Percentiles rank a stretch among this genome's conserved stretches.
Evolutionary conservation across 2,113 vertebrate species (phyloP).

Genomic region (Poeciliopsis turrubarensis): DNA sequence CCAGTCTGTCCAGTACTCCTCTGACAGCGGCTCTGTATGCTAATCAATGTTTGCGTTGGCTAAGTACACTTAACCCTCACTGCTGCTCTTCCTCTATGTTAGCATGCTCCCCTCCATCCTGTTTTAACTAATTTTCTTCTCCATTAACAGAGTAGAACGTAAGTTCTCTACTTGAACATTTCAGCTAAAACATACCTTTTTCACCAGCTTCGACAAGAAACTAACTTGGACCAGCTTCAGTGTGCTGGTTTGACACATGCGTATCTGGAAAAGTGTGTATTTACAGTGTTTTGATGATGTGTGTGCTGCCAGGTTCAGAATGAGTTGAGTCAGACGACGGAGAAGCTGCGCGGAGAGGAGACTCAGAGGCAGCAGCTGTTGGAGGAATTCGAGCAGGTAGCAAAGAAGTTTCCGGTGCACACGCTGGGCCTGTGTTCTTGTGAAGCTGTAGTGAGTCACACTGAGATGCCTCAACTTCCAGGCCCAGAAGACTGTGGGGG

Average conservation of each 20-base stretch:
- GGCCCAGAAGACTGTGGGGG: constrained; percentile 81
- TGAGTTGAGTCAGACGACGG: constrained; percentile 79
- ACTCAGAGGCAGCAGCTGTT: constrained; percentile 79
- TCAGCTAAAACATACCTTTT: constrained; percentile 8
- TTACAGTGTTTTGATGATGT: constrained; percentile 11
- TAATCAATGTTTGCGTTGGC: constrained; percentile 53
- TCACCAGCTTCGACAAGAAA: too few species aligned
- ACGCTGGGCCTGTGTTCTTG: background rate
- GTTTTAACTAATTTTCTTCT: background rate
- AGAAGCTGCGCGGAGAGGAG: constrained; percentile 78
- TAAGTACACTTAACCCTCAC: constrained; percentile 48
- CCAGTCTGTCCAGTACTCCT: constrained; percentile 69
- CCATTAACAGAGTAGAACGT: constrained; percentile 9
- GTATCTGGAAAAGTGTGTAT: constrained; percentile 17
- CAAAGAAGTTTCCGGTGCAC: too few species aligned
- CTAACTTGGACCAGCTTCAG: constrained; percentile 53
- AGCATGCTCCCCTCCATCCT: constrained; percentile 50
- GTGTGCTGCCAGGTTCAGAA: constrained; percentile 78
- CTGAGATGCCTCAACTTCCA: constrained; percentile 43
- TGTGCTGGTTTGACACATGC: constrained; percentile 21
- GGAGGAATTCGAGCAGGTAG: constrained; percentile 85
- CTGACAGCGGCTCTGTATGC: constrained; percentile 40
- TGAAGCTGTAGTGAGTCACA: background rate
- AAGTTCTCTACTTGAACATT: constrained; percentile 15
- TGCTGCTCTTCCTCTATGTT: constrained; percentile 33